phyloP scores from a whole-genome alignment of 2,113 vertebrate species.

The Ciconia boyciana region DNA sequence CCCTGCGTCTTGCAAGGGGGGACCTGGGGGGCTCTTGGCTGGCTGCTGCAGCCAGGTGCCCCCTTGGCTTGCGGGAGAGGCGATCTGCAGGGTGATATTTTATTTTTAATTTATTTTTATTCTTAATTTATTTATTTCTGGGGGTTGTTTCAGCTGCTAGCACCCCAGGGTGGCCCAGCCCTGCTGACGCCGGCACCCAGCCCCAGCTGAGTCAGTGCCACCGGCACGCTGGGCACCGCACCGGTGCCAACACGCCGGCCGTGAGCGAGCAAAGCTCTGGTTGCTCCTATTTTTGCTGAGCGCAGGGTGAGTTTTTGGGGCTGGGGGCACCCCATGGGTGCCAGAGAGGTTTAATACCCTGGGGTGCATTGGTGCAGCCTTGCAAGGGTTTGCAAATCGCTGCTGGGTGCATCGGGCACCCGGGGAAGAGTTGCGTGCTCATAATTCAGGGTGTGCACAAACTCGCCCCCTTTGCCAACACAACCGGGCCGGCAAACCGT shows the following conservation, averaged over 20 bases:
- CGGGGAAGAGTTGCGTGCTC: accelerated
- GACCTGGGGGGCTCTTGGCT: neutral
- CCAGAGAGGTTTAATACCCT: accelerated
- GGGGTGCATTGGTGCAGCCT: neutral
- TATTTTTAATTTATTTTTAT: neutral
- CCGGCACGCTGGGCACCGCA: neutral
- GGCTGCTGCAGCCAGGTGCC: neutral
- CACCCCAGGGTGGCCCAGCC: neutral
- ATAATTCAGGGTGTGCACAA: accelerated
- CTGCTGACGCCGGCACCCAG: neutral
- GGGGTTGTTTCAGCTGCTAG: neutral
- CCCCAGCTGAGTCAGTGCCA: neutral
- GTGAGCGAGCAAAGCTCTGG: accelerated
- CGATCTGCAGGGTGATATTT: neutral
- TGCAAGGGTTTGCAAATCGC: too few relatives aligned
- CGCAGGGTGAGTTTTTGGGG: neutral
- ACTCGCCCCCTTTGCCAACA: neutral
- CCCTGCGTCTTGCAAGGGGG: too few relatives aligned
- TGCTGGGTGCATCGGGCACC: neutral
- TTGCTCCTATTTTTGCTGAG: neutral
- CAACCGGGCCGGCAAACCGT: neutral
- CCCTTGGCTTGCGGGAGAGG: neutral
- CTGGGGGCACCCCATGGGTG: neutral
- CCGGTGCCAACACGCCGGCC: neutral
- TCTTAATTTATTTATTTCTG: neutral